These are phyloP conservation scores for Pangasius krempfi DNA, from an alignment of 2,797 vertebrate species.

Conservation along the genomic window DNA sequence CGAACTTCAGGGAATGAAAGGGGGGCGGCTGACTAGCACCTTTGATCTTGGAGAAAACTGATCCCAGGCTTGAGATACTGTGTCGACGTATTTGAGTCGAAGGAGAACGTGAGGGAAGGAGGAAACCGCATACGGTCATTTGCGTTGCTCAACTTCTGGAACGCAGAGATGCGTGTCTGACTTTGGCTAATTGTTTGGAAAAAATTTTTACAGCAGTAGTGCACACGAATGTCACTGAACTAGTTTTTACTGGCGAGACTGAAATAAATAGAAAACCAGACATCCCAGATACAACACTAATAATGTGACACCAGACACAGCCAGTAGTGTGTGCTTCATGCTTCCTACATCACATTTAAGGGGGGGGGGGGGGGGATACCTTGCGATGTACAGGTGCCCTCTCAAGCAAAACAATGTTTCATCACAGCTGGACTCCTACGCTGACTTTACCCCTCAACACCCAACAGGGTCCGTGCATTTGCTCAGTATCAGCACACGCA, in stretches of 20 bases:
- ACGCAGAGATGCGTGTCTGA: conserved; percentile 67
- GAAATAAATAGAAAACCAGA: not conserved
- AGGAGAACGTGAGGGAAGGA: conserved; percentile 62
- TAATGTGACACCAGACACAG: conserved; percentile 7
- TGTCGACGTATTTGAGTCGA: conserved; percentile 66
- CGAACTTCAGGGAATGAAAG: conserved; percentile 68
- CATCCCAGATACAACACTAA: not conserved
- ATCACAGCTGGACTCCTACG: not conserved
- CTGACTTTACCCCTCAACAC: conserved; percentile 18
- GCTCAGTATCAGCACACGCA: conserved; percentile 35
- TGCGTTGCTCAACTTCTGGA: conserved; percentile 16
- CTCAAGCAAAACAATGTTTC: not conserved
- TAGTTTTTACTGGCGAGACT: not conserved
- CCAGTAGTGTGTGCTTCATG: not conserved
- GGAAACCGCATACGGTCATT: conserved; percentile 28
- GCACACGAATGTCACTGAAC: not conserved
- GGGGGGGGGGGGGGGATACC: not conserved
- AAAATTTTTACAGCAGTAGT: not conserved
- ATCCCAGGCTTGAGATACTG: conserved; percentile 80
- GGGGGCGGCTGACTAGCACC: conserved; percentile 67
- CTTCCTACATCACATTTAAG: conserved; percentile 14
- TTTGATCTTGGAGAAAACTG: conserved; percentile 81
- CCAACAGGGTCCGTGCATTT: not conserved
- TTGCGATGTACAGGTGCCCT: not conserved
- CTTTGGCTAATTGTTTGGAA: not conserved